phyloP scores from a whole-genome alignment of 2,888 invertebrate species.

The Scaptomyza polygonia region DNA sequence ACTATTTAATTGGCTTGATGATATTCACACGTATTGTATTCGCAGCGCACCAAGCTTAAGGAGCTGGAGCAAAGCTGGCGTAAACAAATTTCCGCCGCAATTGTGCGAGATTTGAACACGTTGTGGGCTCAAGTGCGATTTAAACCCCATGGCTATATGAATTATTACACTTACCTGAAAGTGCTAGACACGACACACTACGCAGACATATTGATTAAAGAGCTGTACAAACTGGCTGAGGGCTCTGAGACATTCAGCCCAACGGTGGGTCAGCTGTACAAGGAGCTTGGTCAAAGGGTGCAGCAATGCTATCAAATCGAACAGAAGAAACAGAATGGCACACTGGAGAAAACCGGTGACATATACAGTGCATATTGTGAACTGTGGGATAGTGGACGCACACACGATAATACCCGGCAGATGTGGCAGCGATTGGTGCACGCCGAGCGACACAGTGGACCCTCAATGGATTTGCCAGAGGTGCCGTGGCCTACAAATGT shows the following conservation, averaged over 20 bases:
- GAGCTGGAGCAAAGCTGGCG: slow-evolving; percentile 89
- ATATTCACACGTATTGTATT: slow-evolving; percentile 4
- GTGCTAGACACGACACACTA: slow-evolving; percentile 87
- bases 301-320: slow-evolving; percentile 88
- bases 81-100: slow-evolving; percentile 86
- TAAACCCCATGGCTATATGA: slow-evolving; percentile 86
- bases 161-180: slow-evolving; percentile 90
- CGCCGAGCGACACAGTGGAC: slow-evolving; percentile 85
- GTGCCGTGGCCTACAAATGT: slow-evolving; percentile 89
- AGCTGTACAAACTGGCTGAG: slow-evolving; percentile 89
- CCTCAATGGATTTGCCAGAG: slow-evolving; percentile 86
- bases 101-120: slow-evolving; percentile 88
- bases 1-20: not conserved
- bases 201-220: slow-evolving; percentile 88
- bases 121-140: slow-evolving; percentile 87
- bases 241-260: slow-evolving; percentile 93
- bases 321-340: slow-evolving; percentile 88
- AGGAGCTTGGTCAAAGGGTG: slow-evolving; percentile 89
- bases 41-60: slow-evolving; percentile 87
- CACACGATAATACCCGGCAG: slow-evolving; percentile 87
- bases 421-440: slow-evolving; percentile 90
- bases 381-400: slow-evolving; percentile 86
- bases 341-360: slow-evolving; percentile 87
- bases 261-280: slow-evolving; percentile 87
- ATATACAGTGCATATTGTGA: slow-evolving; percentile 88